Evolutionary conservation across 2,888 invertebrate genomes (phyloP), one percentile per base, ranked within the genome.

Genomic region (Eristalinus aeneus): DNA sequence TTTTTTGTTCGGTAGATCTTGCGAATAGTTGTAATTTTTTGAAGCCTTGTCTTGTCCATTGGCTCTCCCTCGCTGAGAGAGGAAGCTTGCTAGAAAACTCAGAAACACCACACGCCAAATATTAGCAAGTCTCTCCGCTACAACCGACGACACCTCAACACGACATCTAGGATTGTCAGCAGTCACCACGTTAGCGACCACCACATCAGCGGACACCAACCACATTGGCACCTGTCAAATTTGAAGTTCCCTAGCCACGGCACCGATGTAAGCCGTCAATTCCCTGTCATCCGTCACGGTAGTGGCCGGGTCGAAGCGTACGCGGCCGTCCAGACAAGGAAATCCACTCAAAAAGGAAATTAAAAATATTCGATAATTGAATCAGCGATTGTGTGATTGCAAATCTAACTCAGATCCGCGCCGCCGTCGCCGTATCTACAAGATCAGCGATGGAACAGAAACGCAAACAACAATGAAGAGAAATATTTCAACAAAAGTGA

Each of bases 401-500:
- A 56, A 56, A 56, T 56, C 56, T 27, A 27, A 22, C 56, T 4
- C 12, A 56, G 56, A 56, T 56, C 22, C 56, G 27, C 27, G 27
- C 27, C 27, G 27, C 27, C 27, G 27, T 27, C 27, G 27, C 11
- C 23, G 56, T 56, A 56, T 56, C 56, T 12, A 56, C 23, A 23
- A 56, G 23, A 56, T 56, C 56, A 23, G 16, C 46, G 46, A 46
- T 46, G 46, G 16, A 16, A 67, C 12, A 60, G 60, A 27, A 46
- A 39, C 16, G 31, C 56, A 53, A 32, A 63, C 46, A 39, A 56
- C 16, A 65, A 34, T 2, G 27, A 39, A 32, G 5, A 27, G 12
- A 32, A 61, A 61, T 58, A 64, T 39, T 27, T 23, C 22, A 75
- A 32, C 46, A 76, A 69, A 76, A 76, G 76, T 76, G 76, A 76